Evolutionary conservation across 2,888 invertebrate genomes (phyloP), one percentile per base, ranked within the genome.

Genomic region (Drosophila mimetica): DNA sequence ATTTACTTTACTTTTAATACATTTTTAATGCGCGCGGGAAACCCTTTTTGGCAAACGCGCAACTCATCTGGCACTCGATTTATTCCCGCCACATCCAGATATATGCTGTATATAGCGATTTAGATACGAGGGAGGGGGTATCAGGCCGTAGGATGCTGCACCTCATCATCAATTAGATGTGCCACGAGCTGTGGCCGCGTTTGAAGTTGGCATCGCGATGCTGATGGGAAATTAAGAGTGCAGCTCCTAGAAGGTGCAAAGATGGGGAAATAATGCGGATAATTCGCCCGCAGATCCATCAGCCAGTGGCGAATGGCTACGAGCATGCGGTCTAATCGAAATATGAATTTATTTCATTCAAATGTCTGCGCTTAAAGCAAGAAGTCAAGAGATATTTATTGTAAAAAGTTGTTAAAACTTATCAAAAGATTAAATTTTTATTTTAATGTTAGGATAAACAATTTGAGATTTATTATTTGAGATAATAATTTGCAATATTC

Each of bases 1-100:
- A 86, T 84, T 82, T 87, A 80, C 83, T 77, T 80, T 80, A 74
- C 65, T 70, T 85, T 65, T 69, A 74, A 85, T 80, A 79, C 76
- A 86, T 76, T 83, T 86, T 73, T 70, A 75, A 86, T 86, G 25
- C 7, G 82, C 70, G 73, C 61, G 67, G 44, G 50, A 71, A 81
- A 78, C 59, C 75, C 60, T 71, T 59, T 70, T 64, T 57, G 69
- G 73, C 78, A 67, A 58, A 57, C 44, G 48, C 22, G 54, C 60
- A 53, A 50, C 64, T 64, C 59, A 50, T 59, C 60, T 74, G 75
- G 67, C 75, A 64, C 71, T 78, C 76, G 67, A 79, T 82, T 76
- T 73, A 76, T 79, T 70, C 77, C 54, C 70, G 81, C 81, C 75
- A 67, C 58, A 75, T 65, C 39, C 60, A 63, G 52, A 51, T 47